Percentiles rank a stretch among this genome's conserved stretches.
Evolutionary conservation across 2,113 vertebrate genomes (phyloP).

Genomic region (Siphamia tubifer): DNA sequence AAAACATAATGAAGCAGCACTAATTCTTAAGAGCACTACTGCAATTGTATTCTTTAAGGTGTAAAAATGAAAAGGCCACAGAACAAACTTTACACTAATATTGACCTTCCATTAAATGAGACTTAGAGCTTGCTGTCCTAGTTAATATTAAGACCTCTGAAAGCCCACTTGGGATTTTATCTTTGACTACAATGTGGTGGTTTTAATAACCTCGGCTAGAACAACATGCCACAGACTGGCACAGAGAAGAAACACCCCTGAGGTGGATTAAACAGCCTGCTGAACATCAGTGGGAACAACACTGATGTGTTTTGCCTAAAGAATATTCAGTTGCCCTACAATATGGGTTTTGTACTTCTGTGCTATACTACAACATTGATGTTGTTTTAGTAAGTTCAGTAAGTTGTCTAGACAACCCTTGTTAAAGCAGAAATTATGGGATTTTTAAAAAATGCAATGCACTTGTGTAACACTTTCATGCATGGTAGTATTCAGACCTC

Average conservation of each 20-base stretch:
- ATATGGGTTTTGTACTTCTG: conserved; percentile 51
- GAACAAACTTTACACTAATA: conserved; percentile 62
- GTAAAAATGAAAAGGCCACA: conserved; percentile 64
- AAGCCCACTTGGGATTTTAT: conserved; percentile 46
- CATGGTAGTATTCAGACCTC: no score
- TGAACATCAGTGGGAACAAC: conserved; percentile 62
- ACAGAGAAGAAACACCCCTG: conserved; percentile 50
- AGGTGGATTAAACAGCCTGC: conserved; percentile 50
- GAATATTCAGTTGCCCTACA: conserved; percentile 51
- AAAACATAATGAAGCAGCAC: conserved; percentile 27
- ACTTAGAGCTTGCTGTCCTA: conserved; percentile 61
- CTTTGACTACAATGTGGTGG: conserved; percentile 50
- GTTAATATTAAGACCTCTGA: conserved; percentile 41
- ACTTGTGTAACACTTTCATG: no score
- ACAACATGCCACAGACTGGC: conserved; percentile 60
- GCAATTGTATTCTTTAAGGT: conserved; percentile 41
- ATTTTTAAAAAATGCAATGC: neutral
- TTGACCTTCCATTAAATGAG: conserved; percentile 77
- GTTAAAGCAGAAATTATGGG: neutral
- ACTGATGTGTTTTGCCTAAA: conserved; percentile 40
- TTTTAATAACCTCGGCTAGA: conserved; percentile 75
- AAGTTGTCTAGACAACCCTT: neutral
- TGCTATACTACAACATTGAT: neutral
- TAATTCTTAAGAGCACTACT: conserved; percentile 20
- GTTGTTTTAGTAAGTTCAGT: neutral